phyloP scores from a whole-genome alignment of 2,888 invertebrate species.

The Trichopria drosophilae region DNA sequence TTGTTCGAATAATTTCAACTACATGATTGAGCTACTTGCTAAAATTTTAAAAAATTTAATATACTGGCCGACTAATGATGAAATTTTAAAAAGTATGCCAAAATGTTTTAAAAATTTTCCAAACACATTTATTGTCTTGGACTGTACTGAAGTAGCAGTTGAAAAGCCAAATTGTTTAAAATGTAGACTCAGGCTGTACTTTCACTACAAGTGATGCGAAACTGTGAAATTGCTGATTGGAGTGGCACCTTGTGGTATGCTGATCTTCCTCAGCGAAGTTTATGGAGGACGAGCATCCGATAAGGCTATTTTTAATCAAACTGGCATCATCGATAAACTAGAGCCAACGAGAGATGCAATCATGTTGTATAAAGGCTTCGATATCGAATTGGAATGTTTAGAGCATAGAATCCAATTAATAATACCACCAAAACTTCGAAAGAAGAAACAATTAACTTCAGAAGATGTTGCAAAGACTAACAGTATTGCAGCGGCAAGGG shows the following conservation, averaged over 20 bases:
- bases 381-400: constrained; percentile 14
- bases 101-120: too few species aligned
- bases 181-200: constrained; percentile 16
- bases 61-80: too few species aligned
- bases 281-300: constrained; percentile 17
- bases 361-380: constrained; percentile 22
- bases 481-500: too few species aligned
- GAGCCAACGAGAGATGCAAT: constrained; percentile 14
- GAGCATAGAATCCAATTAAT: too few species aligned
- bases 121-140: constrained; percentile 15
- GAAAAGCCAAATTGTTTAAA: too few species aligned
- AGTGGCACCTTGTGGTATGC: constrained; percentile 4
- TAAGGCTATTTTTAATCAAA: constrained; percentile 7
- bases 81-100: too few species aligned
- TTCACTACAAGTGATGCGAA: constrained; percentile 17
- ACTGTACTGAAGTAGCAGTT: too few species aligned
- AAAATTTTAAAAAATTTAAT: too few species aligned
- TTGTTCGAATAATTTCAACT: too few species aligned
- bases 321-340: constrained; percentile 7
- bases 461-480: constrained; percentile 2
- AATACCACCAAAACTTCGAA: too few species aligned
- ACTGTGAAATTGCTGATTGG: constrained; percentile 4
- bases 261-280: constrained; percentile 15
- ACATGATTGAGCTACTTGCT: too few species aligned
- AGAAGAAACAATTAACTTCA: constrained; percentile 8